These are phyloP conservation scores for Mesorhabditis spiculigera DNA, from an alignment of 2,888 invertebrate genomes.

Conservation along the genomic window DNA sequence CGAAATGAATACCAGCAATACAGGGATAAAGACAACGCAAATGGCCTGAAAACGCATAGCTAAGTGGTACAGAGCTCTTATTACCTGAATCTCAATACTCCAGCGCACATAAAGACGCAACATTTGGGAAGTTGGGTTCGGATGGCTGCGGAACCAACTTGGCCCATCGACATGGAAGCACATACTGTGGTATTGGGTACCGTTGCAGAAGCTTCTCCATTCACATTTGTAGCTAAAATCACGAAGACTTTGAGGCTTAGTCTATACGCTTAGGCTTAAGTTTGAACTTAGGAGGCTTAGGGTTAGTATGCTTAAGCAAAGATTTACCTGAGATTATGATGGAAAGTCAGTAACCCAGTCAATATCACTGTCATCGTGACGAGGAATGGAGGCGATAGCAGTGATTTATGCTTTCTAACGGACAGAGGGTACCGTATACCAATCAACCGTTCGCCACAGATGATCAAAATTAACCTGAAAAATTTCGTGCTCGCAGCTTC, in stretches of 20 bases:
- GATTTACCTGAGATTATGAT: constrained; percentile 35
- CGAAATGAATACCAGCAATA: constrained; percentile 44
- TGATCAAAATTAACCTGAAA: constrained; percentile 48
- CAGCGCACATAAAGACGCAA: constrained; percentile 12
- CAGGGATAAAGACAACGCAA: constrained; percentile 48
- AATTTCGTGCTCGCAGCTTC: background rate
- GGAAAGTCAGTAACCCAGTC: constrained; percentile 47
- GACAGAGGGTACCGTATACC: constrained; percentile 51
- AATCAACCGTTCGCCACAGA: constrained; percentile 50
- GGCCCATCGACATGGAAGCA: constrained; percentile 32
- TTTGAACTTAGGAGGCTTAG: no score
- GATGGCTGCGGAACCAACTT: constrained; percentile 46
- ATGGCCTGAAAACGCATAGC: constrained; percentile 30
- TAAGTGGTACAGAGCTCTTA: no score
- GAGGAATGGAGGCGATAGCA: constrained; percentile 29
- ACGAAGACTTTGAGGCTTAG: no score
- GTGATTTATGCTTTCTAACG: constrained; percentile 26
- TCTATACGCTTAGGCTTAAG: no score
- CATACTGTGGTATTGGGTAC: constrained; percentile 44
- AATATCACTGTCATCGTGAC: constrained; percentile 38
- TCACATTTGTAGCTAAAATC: constrained; percentile 39
- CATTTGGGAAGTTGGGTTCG: constrained; percentile 32
- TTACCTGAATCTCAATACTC: background rate
- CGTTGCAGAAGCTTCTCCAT: constrained; percentile 44
- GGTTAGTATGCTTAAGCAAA: background rate